phyloP scores from a whole-genome alignment of 2,888 invertebrate genomes.

The Gryllus longicercus region DNA sequence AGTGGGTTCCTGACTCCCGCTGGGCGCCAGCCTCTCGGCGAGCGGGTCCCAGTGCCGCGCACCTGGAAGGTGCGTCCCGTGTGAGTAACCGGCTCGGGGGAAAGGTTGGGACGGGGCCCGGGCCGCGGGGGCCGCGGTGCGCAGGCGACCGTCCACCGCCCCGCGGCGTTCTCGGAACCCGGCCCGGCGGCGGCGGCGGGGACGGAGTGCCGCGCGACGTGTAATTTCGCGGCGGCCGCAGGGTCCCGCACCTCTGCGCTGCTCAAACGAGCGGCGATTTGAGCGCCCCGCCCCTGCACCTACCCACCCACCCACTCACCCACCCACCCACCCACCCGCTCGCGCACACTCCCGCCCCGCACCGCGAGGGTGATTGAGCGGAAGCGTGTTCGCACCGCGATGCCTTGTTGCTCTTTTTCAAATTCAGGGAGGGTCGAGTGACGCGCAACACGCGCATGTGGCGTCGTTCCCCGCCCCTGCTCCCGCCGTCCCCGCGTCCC shows the following conservation, averaged over 20 bases:
- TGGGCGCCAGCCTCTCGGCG: no score
- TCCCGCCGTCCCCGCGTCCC: no score
- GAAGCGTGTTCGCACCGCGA: not conserved
- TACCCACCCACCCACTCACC: no score
- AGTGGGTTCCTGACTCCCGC: no score
- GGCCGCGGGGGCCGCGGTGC: not conserved
- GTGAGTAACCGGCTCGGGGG: not conserved
- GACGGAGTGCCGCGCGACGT: no score
- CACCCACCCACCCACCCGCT: no score
- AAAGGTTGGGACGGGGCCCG: not conserved
- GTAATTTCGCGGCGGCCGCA: no score
- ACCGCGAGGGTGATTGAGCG: not conserved
- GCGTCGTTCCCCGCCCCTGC: not conserved
- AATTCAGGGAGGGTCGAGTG: not conserved
- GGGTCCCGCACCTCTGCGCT: no score
- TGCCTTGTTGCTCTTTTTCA: conserved; percentile 8
- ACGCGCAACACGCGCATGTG: conserved; percentile 11
- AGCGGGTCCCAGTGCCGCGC: not conserved
- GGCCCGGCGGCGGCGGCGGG: not conserved
- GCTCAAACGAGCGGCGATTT: no score
- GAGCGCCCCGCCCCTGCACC: no score
- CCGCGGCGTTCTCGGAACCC: not conserved
- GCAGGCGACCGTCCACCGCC: not conserved
- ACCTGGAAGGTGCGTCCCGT: not conserved
- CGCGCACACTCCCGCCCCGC: not conserved